Percentiles rank a stretch among this genome's conserved stretches.
These are phyloP conservation scores for Diorhabda elongata DNA, from an alignment of 1,140 invertebrate genomes.

Conservation along the genomic window DNA sequence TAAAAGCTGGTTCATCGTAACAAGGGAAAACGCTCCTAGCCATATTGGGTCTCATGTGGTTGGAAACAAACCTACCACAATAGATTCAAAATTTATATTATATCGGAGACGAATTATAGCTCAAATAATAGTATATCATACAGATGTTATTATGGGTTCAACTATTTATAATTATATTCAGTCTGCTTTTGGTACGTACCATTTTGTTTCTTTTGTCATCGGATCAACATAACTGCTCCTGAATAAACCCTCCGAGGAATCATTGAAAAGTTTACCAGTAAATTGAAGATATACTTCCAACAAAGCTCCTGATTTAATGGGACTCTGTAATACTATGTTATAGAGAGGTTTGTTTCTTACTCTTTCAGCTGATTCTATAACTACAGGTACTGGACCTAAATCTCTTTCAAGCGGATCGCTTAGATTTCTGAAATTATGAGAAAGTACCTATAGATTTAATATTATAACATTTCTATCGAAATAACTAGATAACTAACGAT, in stretches of 20 bases:
- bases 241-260: conserved; percentile 58
- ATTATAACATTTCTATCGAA: too few species aligned
- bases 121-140: too few species aligned
- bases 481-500: too few species aligned
- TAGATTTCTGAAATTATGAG: background rate
- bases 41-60: conserved; percentile 76
- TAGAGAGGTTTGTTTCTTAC: conserved; percentile 31
- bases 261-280: conserved; percentile 55
- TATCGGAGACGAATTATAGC: background rate
- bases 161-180: background rate
- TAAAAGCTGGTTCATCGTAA: conserved; percentile 85
- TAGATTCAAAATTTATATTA: background rate
- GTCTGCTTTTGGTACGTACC: conserved; percentile 31
- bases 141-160: background rate
- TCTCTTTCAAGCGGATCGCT: background rate
- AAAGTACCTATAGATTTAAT: background rate
- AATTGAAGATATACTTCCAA: conserved; percentile 57
- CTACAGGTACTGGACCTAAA: background rate
- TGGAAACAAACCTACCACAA: conserved; percentile 53
- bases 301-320: conserved; percentile 49
- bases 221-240: conserved; percentile 55
- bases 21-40: conserved; percentile 86
- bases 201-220: conserved; percentile 50
- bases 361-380: conserved; percentile 18
- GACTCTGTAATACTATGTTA: conserved; percentile 48